A percentile compares a stretch with the other conserved stretches of the same genome.
These are phyloP conservation scores for Temnothorax nylanderi DNA, from an alignment of 1,140 invertebrate genomes.

Conservation along the genomic window DNA sequence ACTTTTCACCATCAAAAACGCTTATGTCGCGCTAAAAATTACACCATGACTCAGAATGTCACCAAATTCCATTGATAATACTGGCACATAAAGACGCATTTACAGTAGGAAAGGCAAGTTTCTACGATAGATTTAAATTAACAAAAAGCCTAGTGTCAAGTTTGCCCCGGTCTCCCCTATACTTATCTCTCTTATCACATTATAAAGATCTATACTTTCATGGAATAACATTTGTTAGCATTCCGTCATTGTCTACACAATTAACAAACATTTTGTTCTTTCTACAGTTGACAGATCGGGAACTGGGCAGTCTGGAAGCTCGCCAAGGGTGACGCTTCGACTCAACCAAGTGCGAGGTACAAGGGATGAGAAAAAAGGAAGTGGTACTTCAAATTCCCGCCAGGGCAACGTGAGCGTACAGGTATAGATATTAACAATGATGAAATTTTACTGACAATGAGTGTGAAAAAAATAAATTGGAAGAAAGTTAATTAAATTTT, in stretches of 20 bases:
- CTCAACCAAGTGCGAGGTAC: slow-evolving; percentile 86
- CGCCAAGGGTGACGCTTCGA: slow-evolving; percentile 87
- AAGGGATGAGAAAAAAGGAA: slow-evolving; percentile 86
- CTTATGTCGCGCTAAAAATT: too few species aligned
- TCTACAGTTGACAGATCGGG: slow-evolving; percentile 84
- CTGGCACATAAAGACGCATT: too few species aligned
- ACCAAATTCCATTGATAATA: too few species aligned
- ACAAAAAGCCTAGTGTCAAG: too few species aligned
- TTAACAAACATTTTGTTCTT: slow-evolving; percentile 59
- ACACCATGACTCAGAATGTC: too few species aligned
- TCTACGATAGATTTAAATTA: too few species aligned
- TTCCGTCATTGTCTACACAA: slow-evolving; percentile 35
- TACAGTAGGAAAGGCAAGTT: too few species aligned
- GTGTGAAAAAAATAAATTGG: too few species aligned
- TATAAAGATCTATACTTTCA: slow-evolving; percentile 15
- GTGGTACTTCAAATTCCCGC: slow-evolving; percentile 70
- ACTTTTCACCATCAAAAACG: too few species aligned
- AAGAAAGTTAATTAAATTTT: too few species aligned
- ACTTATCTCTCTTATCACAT: neutral
- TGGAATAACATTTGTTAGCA: slow-evolving; percentile 5
- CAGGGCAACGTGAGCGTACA: slow-evolving; percentile 73
- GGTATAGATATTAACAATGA: neutral
- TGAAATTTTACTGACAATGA: too few species aligned
- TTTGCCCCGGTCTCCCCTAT: too few species aligned
- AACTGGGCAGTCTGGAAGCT: slow-evolving; percentile 82